Base-by-base conservation (phyloP, 64 coral and sea anemone species). In the Trachythela sp. region DNA sequence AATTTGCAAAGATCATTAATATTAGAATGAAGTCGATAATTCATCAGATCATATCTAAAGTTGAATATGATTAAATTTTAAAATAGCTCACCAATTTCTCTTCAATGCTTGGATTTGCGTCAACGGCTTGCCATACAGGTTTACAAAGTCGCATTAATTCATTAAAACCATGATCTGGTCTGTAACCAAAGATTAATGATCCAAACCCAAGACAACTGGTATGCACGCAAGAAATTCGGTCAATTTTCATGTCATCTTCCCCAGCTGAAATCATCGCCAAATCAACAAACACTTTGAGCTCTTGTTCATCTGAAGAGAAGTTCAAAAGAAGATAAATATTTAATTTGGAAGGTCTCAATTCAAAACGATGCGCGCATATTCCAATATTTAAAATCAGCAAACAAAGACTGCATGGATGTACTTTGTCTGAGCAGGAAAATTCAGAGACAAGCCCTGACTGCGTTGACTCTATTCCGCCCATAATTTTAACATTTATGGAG, bases 121-220 rank as follows among this genome's bases (percentile, higher is more conserved):
- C 86, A 2, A 94, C 93, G 11, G 95, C 95, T 39, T 92, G 83
- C 95, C 95, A 97, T 2, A 97, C 85, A 29, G 90, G 93, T 86
- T 91, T 32, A 49, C 95, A 97, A 36, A 68, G 70, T 18, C 43
- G 54, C 91, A 97, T 92, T 64, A 97, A 34, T 20, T 91, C 80
- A 0, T 90, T 90, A 91, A 97, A 97, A 13, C 58, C 91, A 85
- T 86, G 86, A 17, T 88, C 40, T 72, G 90, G 17, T 48, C 86
- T 83, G n/a, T 94, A 80, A 64, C 92, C 86, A 77, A 97, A 97
- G 2, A 97, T 97, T 17, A 97, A 64, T 37, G 95, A 91, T 42
- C 92, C 91, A 86, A 97, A 97, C n/a, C 87, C 92, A 30, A 94
- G 85, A 45, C 95, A 97, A 34, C 95, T 97, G 13, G 95, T 94